A percentile compares a stretch with the other conserved stretches of the same genome.
Conservation (phyloP, 2,888 invertebrate species). For the Zootermopsis nevadensis region DNA sequence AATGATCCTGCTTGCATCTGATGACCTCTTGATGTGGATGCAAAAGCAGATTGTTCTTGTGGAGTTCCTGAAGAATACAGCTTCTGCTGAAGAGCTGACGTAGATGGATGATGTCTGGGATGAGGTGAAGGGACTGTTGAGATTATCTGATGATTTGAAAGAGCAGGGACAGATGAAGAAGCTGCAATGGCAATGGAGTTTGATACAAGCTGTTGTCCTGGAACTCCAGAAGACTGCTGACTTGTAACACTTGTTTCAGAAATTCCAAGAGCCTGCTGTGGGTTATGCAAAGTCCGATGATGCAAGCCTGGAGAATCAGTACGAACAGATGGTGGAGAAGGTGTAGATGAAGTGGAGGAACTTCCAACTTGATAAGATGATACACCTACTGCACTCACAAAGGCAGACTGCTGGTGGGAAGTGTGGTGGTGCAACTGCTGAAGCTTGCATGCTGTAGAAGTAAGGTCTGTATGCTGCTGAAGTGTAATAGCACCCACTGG, state of each 20-base stretch:
- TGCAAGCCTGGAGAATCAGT: conserved; percentile 36
- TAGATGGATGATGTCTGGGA: conserved; percentile 47
- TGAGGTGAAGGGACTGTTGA: conserved; percentile 45
- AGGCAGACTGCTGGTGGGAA: conserved; percentile 38
- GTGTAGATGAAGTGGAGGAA: conserved; percentile 11
- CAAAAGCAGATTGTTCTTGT: conserved; percentile 32
- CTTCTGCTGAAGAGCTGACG: conserved; percentile 46
- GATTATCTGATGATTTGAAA: conserved; percentile 38
- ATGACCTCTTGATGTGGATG: conserved; percentile 28
- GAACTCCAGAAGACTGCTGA: conserved; percentile 10
- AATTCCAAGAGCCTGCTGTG: conserved; percentile 20
- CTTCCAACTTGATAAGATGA: conserved; percentile 38
- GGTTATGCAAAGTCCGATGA: conserved; percentile 26
- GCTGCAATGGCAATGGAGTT: conserved; percentile 15
- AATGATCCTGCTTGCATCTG: conserved; percentile 24
- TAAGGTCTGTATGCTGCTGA: neutral
- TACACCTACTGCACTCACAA: conserved; percentile 30
- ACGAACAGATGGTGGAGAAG: conserved; percentile 21
- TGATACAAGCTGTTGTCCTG: conserved; percentile 15
- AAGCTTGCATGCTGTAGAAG: conserved; percentile 17
- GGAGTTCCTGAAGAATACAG: conserved; percentile 32
- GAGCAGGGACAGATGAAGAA: conserved; percentile 28
- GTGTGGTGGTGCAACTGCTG: conserved; percentile 33
- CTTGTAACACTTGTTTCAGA: conserved; percentile 30
- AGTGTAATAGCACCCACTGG: conserved; percentile 16